Evolutionary conservation across 1,140 invertebrate genomes (phyloP), one percentile per base, ranked within the genome.

Genomic region (Tetraneura akinire): DNA sequence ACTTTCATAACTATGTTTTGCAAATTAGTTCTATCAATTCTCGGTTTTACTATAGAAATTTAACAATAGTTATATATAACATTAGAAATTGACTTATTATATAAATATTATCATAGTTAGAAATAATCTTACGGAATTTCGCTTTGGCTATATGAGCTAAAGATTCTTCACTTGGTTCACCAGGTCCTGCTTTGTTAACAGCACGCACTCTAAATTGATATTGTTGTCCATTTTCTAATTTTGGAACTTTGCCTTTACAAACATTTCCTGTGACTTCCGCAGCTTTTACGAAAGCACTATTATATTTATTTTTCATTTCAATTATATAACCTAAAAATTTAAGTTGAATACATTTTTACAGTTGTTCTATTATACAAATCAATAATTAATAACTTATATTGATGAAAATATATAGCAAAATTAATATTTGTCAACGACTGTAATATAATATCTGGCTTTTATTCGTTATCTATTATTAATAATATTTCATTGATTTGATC

Each of bases 121-220:
- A 6, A 10, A 37, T 81, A 81, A 83, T 92, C 92, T 93, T 87
- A 95, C 93, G 87, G 89, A 91, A 95, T 85, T 94, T 89, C 23
- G 97, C 92, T 86, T 98, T 98, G 68, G 96, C 96, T n/a, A 93
- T 93, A 84, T 98, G 96, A 85, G 95, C 94, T 85, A 94, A 94
- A 47, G 96, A 98, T 78, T 95, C 91, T 85, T 98, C 94, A 55
- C 95, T 97, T 10, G 98, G 96, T 84, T 98, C 96, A 26, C 97
- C 97, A 66, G 91, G 91, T 60, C 98, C 98, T 49, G 96, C 97
- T 87, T 98, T 98, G 87, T 99, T 99, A 0, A 97, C 88, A 53
- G 98, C 98, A 62, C 92, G 88, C 1, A 99, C 92, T 80, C 98
- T 88, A 89, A 99, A 99, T 87, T 98, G 94, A 84, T 96, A 96